Conservation (phyloP, 2,888 invertebrate species). For the Pyrocoelia pectoralis region DNA sequence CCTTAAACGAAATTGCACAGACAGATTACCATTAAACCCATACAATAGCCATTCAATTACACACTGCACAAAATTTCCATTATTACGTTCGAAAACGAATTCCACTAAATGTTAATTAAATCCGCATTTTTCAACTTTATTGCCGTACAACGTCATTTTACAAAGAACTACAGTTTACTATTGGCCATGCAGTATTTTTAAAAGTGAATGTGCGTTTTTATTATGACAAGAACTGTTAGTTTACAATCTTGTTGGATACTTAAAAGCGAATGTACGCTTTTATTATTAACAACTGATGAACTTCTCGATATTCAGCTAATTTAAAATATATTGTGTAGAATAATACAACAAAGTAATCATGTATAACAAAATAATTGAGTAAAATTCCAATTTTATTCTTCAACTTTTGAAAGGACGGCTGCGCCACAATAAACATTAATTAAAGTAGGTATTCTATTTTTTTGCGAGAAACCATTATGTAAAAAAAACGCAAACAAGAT, state of each 20-base stretch:
- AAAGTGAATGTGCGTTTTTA: too few relatives aligned
- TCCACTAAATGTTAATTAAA: too few relatives aligned
- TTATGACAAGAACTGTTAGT: background rate
- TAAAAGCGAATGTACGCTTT: background rate
- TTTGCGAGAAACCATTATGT: background rate
- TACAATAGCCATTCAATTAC: too few relatives aligned
- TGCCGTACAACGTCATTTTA: too few relatives aligned
- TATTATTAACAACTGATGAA: background rate
- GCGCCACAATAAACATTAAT: slow-evolving; percentile 3
- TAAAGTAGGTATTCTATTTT: slow-evolving; percentile 1
- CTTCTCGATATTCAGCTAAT: background rate
- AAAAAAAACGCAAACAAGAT: background rate
- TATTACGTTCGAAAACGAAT: too few relatives aligned
- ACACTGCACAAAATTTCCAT: too few relatives aligned
- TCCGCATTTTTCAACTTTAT: too few relatives aligned
- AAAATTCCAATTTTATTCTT: slow-evolving; percentile 10
- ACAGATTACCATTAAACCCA: too few relatives aligned
- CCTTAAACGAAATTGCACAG: too few relatives aligned
- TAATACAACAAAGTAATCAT: slow-evolving; percentile 5
- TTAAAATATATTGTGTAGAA: background rate
- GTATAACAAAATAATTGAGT: slow-evolving; percentile 2
- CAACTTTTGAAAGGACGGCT: slow-evolving; percentile 6
- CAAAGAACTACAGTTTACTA: too few relatives aligned
- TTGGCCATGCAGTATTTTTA: too few relatives aligned
- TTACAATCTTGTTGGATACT: background rate